A percentile compares a stretch with the other conserved stretches of the same genome.
These are phyloP conservation scores for Eupithecia insigniata DNA, from an alignment of 2,888 invertebrate genomes.

Conservation along the genomic window DNA sequence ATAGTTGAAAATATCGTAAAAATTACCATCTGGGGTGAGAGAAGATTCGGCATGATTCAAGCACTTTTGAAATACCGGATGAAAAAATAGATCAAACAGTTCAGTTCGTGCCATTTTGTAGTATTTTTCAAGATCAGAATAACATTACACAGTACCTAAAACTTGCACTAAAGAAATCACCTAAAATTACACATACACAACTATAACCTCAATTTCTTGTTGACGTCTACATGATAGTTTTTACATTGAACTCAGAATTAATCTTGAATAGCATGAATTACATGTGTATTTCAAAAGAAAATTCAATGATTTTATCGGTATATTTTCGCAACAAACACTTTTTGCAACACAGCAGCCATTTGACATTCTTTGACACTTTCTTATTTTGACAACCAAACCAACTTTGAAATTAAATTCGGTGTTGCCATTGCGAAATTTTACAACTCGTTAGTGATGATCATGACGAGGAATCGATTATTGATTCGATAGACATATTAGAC, in stretches of 20 bases:
- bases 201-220: constrained; percentile 72
- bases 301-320: constrained; percentile 42
- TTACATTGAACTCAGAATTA: constrained; percentile 37
- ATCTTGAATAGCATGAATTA: constrained; percentile 35
- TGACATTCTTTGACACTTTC: constrained; percentile 63
- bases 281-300: constrained; percentile 47
- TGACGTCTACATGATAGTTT: constrained; percentile 56
- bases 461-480: constrained; percentile 21
- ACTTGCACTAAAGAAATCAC: constrained; percentile 60
- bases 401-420: constrained; percentile 38
- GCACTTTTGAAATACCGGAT: constrained; percentile 83
- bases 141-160: constrained; percentile 57
- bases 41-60: constrained; percentile 78
- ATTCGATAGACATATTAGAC: background rate
- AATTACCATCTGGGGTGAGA: constrained; percentile 70
- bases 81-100: constrained; percentile 82
- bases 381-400: constrained; percentile 56
- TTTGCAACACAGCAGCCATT: constrained; percentile 60
- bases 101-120: constrained; percentile 79
- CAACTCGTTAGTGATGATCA: constrained; percentile 20
- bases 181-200: constrained; percentile 55
- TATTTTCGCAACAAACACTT: constrained; percentile 50
- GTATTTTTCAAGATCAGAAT: constrained; percentile 56
- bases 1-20: background rate
- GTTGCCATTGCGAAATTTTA: constrained; percentile 56